Conservation (phyloP, 53 echinoderm and acorn worm species). For the Echinometra lucunter region DNA sequence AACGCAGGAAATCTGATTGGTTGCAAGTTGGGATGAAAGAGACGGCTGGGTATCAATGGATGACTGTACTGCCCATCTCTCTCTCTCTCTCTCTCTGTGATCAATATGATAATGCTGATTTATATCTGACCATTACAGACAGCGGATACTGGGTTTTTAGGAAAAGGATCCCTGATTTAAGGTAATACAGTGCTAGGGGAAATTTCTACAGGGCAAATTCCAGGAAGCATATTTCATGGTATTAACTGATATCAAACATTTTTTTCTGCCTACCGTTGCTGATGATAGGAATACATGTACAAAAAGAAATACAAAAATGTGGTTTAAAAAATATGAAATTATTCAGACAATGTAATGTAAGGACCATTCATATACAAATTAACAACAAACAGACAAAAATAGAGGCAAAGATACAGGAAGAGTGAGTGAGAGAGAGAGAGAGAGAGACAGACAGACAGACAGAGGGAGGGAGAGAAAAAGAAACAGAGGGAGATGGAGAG, state of each 20-base stretch:
- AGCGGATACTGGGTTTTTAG: background rate
- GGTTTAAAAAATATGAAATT: no score
- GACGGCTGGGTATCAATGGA: conserved; percentile 4
- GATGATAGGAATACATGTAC: background rate
- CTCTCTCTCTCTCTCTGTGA: background rate
- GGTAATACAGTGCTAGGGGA: background rate
- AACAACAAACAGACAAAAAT: background rate
- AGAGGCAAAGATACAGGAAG: no score
- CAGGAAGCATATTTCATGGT: background rate
- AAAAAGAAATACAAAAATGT: background rate
- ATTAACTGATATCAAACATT: background rate
- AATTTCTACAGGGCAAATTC: background rate
- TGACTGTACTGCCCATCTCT: background rate
- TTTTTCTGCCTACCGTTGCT: background rate
- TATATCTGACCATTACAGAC: background rate
- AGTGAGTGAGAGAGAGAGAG: background rate
- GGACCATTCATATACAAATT: no score
- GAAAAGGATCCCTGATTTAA: background rate
- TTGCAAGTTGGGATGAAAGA: conserved; percentile 13
- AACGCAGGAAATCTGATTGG: conserved; percentile 38
- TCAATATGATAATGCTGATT: background rate
- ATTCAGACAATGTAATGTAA: no score
- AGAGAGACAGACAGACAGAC: background rate
- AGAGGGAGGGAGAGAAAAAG: background rate
- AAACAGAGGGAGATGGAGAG: background rate